Conservation (phyloP, 2,888 invertebrate genomes). For the Hipparchia sbordonii region DNA sequence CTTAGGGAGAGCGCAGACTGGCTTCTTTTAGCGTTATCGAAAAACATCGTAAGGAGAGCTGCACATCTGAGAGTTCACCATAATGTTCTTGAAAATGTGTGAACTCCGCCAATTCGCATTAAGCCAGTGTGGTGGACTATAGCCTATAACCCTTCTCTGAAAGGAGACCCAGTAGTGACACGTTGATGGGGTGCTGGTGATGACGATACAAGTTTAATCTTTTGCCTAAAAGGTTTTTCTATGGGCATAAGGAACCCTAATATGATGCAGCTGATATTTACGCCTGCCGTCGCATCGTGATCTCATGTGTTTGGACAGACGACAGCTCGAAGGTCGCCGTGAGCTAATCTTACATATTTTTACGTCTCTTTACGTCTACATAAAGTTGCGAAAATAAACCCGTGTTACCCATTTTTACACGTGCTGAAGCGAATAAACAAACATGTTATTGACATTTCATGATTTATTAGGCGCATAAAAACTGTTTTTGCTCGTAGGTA, state of each 20-base stretch:
- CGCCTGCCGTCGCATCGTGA: slow-evolving; percentile 22
- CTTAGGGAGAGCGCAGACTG: too few relatives aligned
- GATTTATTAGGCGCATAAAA: slow-evolving; percentile 4
- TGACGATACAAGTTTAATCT: too few relatives aligned
- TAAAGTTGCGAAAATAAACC: slow-evolving; percentile 9
- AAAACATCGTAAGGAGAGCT: too few relatives aligned
- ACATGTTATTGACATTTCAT: slow-evolving; percentile 8
- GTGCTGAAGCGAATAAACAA: neutral
- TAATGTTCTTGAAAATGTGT: too few relatives aligned
- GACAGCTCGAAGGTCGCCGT: slow-evolving; percentile 25
- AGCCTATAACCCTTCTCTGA: too few relatives aligned
- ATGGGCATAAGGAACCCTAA: neutral
- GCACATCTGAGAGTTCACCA: too few relatives aligned
- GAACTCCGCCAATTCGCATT: too few relatives aligned
- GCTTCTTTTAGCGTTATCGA: too few relatives aligned
- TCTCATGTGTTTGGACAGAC: slow-evolving; percentile 35
- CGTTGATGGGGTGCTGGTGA: too few relatives aligned
- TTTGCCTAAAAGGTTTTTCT: neutral
- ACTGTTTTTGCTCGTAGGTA: neutral
- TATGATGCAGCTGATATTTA: slow-evolving; percentile 27
- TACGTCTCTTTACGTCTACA: slow-evolving; percentile 11
- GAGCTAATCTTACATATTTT: slow-evolving; percentile 19
- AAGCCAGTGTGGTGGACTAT: too few relatives aligned
- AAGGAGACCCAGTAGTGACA: too few relatives aligned
- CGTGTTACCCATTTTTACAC: neutral